phyloP scores from a whole-genome alignment of 2,113 vertebrate species.

The Excalfactoria chinensis region DNA sequence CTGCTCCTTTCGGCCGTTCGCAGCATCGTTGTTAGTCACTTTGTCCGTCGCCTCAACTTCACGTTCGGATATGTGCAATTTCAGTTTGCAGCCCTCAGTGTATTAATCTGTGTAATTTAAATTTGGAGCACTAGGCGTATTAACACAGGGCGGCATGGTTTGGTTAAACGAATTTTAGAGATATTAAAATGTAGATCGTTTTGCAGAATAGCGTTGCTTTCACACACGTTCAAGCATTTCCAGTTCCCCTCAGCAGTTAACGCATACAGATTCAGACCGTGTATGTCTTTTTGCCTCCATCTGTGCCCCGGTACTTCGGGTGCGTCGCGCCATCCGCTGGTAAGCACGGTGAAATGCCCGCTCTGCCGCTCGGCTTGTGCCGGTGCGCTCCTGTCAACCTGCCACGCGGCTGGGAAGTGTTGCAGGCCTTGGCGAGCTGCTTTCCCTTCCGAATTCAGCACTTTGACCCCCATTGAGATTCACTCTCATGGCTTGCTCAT shows the following conservation, averaged over 20 bases:
- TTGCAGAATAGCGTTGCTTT: not conserved
- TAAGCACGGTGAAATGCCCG: rapidly evolving
- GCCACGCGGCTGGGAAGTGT: rapidly evolving
- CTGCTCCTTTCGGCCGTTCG: not conserved
- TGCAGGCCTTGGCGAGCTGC: not conserved
- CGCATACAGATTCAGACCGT: not conserved
- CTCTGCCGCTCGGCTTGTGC: not conserved
- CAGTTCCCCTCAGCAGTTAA: not conserved
- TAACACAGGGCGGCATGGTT: not conserved
- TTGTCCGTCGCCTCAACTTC: rapidly evolving
- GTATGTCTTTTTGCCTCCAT: not conserved
- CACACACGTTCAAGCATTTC: not conserved
- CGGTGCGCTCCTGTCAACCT: not conserved
- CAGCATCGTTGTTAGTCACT: not conserved
- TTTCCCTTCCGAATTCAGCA: not conserved
- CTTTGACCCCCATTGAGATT: not conserved
- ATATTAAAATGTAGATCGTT: not conserved
- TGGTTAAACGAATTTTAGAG: rapidly evolving
- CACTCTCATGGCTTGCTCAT: not conserved
- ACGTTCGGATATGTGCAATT: rapidly evolving
- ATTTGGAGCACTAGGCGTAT: not conserved
- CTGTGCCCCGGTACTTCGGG: rapidly evolving
- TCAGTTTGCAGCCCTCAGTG: not conserved
- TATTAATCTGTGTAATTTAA: not conserved
- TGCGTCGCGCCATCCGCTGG: slow-evolving; percentile 26